Evolutionary conservation across 2,888 invertebrate genomes (phyloP), one percentile per base, ranked within the genome.

Genomic region (Drosophila mimica): DNA sequence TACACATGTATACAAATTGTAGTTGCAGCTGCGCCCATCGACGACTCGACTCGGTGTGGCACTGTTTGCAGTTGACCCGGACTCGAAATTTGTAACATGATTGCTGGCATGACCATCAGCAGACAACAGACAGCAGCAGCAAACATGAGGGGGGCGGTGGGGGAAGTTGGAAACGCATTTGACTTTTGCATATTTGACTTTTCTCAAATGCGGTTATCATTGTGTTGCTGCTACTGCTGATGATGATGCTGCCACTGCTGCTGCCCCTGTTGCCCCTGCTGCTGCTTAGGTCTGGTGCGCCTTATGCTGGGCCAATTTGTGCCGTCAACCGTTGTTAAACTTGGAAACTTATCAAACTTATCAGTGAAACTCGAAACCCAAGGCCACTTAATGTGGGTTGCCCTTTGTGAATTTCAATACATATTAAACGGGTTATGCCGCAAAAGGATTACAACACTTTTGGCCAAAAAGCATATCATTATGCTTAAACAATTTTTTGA

Each of bases 121-220:
- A 33, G 46, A 52, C 61, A 66, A 34, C 76, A 70, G 81, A 76
- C 75, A 79, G 63, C 66, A 61, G 69, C 36, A 54, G 52, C 80
- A 76, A 64, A 48, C 62, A 57, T 15, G 25, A 49, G 56, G 30
- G 15, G n/a, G 33, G 8, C 34, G 2, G 28, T 3, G 52, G 0
- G 31, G 20, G 20, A 9, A 20, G 9, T 15, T 2, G 17, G 2
- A 48, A 56, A 81, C 78, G 81, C 89, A 85, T 90, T 88, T 86
- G 85, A 88, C 85, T 90, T 89, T 90, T 90, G 90, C 90, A 88
- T 81, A 89, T 90, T 90, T 88, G 90, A 90, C 81, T 85, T 77
- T 78, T 82, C 68, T 68, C 68, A 81, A 81, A 71, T 83, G 81
- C 68, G 79, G 83, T 82, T 74, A 80, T 46, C 46, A 25, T 25